Percentiles rank a stretch among this genome's conserved stretches.
These are phyloP conservation scores for Enteromius viviparus DNA, from an alignment of 2,797 vertebrate genomes.

Conservation along the genomic window DNA sequence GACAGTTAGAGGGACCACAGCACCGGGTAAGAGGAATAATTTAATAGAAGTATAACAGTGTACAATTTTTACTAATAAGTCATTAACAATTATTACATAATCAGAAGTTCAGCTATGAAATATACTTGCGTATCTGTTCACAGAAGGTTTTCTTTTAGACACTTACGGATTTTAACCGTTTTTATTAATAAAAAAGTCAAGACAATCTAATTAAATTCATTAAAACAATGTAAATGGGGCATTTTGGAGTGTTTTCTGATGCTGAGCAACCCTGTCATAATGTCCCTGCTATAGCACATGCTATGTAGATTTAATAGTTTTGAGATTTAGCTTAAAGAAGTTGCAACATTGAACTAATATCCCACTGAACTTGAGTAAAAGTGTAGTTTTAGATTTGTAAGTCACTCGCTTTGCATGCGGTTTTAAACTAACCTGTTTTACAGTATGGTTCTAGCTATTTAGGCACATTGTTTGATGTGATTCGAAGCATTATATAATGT, in stretches of 20 bases:
- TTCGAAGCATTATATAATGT: background rate
- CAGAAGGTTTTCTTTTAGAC: background rate
- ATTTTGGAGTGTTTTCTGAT: background rate
- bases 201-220: background rate
- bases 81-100: background rate
- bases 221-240: background rate
- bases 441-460: background rate
- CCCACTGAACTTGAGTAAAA: background rate
- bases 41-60: background rate
- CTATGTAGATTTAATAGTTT: background rate
- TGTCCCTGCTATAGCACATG: no score
- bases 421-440: background rate
- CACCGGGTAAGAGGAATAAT: constrained; percentile 78
- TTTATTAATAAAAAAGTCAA: background rate
- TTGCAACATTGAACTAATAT: background rate
- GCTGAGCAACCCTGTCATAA: background rate
- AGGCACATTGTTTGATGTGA: background rate
- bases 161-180: background rate
- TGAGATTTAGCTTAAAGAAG: background rate
- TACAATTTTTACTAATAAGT: background rate
- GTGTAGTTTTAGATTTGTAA: background rate
- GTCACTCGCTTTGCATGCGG: background rate
- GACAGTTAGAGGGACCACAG: constrained; percentile 82
- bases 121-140: background rate
- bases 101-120: background rate